phyloP scores from a whole-genome alignment of 2,113 vertebrate species.

The Lycocorax pyrrhopterus region DNA sequence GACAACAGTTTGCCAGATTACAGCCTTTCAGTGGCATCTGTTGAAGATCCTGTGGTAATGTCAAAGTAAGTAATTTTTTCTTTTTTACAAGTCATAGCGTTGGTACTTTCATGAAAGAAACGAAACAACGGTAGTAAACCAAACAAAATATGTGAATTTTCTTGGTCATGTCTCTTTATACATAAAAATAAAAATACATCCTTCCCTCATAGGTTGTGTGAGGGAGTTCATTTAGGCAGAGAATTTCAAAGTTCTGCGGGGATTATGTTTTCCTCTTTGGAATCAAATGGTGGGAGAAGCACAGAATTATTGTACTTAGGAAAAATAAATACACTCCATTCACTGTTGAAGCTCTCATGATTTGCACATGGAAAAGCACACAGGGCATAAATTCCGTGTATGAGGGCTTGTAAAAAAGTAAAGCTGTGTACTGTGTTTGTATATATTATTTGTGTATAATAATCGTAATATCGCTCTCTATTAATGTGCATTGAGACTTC shows the following conservation, averaged over 20 bases:
- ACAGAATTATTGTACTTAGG: neutral
- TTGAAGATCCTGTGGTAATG: slow-evolving; percentile 87
- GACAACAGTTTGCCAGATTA: slow-evolving; percentile 65
- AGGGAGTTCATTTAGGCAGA: neutral
- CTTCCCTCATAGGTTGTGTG: neutral
- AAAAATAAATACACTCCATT: neutral
- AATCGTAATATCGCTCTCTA: neutral
- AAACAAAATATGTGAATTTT: neutral
- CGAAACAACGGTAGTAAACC: neutral
- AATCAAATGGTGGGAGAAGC: neutral
- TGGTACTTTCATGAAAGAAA: neutral
- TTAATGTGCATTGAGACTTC: neutral
- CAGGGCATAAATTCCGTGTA: neutral
- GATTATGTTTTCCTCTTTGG: neutral
- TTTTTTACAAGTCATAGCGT: neutral
- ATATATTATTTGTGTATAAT: neutral
- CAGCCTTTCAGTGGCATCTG: slow-evolving; percentile 59
- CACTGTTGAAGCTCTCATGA: neutral
- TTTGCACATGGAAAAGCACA: neutral
- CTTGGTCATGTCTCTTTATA: neutral
- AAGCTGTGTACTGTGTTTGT: neutral
- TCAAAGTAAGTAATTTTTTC: slow-evolving; percentile 81
- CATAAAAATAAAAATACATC: neutral
- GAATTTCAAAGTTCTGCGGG: neutral
- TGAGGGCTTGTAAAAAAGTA: neutral